Evolutionary conservation across 2,113 vertebrate genomes (phyloP), one percentile per base, ranked within the genome.

Genomic region (Hyperopisus bebe): DNA sequence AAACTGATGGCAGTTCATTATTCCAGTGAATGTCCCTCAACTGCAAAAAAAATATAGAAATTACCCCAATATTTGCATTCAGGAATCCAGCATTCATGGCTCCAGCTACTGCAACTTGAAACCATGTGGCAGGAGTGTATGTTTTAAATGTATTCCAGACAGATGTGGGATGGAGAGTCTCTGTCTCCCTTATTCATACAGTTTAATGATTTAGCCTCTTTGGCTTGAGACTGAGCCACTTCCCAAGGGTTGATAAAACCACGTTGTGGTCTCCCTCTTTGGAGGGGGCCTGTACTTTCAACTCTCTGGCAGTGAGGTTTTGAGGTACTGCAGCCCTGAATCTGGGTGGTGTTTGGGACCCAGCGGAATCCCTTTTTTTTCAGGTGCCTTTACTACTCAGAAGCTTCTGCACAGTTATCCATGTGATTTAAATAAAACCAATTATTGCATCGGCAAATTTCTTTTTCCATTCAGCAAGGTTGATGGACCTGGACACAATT

Each of bases 131-230:
- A 83, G 77, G 83, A 89, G 11, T 80, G 13, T 47, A n/a, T 48
- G 53, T 17, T 39, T 88, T 83, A 62, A 62, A 53, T 89, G 27
- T 85, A 42, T 62, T 85, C 51, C 88, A 85, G 51, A 89, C 88
- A 27, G 74, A 55, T 89, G 87, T 74, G 39, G 42, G 42, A 62
- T 2, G 42, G 42, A 42, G 80, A 46, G 88, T 42, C 21, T 39
- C 31, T 53, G 27, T n/a, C 13, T 9, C 42, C 24, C 51, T 89
- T 62, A 44, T 89, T 46, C n/a, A 19, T 83, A 5, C 31, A 42
- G 5, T 62, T 19, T 53, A 87, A 39, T 1, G 17, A 13, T 47
- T 84, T 27, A 84, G 19, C 88, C 80, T 21, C 13, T 39, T 77
- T 46, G 66, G 24, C 27, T 48, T 50, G 62, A 9, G 31, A 51